Evolutionary conservation across 1,140 invertebrate genomes (phyloP).

Genomic region (Scylla paramamosain): DNA sequence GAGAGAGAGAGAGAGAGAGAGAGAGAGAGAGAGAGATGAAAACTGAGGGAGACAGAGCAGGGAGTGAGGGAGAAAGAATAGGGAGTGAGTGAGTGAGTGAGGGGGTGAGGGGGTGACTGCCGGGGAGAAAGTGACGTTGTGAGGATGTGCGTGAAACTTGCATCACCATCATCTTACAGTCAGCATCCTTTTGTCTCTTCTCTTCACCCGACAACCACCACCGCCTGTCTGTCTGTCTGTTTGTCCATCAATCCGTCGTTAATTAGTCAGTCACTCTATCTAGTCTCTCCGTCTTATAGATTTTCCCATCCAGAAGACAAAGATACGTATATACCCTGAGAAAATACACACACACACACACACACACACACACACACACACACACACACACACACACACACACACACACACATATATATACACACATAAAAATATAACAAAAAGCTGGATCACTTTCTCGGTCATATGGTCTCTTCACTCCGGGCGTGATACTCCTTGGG

Average conservation of each 20-base stretch:
- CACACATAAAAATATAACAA: no score
- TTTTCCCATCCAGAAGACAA: no score
- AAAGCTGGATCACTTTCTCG: no score
- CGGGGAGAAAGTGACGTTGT: background rate
- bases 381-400: no score
- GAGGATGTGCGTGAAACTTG: background rate
- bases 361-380: no score
- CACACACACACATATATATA: no score
- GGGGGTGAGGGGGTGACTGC: background rate
- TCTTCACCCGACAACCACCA: background rate
- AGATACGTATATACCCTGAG: no score
- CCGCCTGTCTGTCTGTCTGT: background rate
- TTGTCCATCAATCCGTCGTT: background rate
- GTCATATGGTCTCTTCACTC: no score
- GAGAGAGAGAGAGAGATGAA: background rate
- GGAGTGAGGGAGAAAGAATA: background rate
- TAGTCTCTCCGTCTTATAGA: no score
- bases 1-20: background rate
- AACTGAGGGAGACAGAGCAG: background rate
- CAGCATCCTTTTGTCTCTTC: background rate
- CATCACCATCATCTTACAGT: background rate
- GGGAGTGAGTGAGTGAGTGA: conserved; percentile 16
- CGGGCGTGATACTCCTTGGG: no score
- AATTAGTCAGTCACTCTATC: no score
- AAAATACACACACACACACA: no score